Evolutionary conservation across 2,888 invertebrate species (phyloP).

Genomic region (Chirona hameri): DNA sequence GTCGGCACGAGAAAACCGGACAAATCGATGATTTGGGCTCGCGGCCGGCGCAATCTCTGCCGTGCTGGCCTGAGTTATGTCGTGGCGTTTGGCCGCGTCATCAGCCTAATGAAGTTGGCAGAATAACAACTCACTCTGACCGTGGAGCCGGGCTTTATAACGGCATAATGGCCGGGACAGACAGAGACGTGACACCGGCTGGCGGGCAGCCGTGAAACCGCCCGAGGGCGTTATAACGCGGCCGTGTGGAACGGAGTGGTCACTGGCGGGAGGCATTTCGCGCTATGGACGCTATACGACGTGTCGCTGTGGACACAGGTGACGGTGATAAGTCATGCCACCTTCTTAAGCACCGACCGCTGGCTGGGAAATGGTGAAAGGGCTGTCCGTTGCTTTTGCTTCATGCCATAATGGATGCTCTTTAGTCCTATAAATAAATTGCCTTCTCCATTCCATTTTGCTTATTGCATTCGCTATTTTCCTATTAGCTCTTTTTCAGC

Average conservation of each 20-base stretch:
- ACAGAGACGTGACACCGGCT: not conserved
- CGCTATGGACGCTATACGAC: too few species aligned
- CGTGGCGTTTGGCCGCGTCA: not conserved
- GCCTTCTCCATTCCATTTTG: too few species aligned
- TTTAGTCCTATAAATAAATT: too few species aligned
- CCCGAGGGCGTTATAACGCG: slow-evolving; percentile 46
- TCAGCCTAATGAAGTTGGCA: not conserved
- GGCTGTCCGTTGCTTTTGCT: too few species aligned
- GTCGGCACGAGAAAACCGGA: not conserved
- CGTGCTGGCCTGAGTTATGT: not conserved
- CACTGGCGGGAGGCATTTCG: too few species aligned
- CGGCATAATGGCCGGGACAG: not conserved
- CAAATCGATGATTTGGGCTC: not conserved
- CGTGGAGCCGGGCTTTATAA: not conserved
- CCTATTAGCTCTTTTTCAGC: too few species aligned
- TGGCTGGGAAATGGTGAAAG: too few species aligned
- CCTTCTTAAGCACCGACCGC: too few species aligned
- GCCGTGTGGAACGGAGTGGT: slow-evolving; percentile 46
- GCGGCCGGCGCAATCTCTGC: not conserved
- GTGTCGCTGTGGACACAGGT: too few species aligned
- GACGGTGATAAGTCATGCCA: too few species aligned
- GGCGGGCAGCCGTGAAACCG: not conserved
- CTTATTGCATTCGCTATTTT: too few species aligned
- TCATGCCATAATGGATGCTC: too few species aligned
- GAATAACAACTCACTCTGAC: not conserved